phyloP scores from a whole-genome alignment of 2,113 vertebrate species.

The Nothobranchius furzeri region DNA sequence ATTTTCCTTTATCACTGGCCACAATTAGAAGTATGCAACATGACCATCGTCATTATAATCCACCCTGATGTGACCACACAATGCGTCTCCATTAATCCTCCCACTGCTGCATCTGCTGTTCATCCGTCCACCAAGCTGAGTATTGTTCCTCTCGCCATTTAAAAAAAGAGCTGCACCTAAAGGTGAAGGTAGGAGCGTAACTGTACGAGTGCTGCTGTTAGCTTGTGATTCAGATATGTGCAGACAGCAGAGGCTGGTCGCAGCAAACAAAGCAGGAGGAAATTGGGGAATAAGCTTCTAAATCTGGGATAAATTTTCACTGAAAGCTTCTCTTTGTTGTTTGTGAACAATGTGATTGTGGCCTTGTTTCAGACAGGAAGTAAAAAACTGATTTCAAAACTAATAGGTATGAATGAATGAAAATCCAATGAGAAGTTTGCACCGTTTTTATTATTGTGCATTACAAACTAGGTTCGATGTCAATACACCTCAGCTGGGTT shows the following conservation, averaged over 20 bases:
- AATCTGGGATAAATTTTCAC: constrained; percentile 21
- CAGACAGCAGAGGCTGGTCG: constrained; percentile 36
- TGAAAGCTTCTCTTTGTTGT: constrained; percentile 23
- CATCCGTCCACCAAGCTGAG: background rate
- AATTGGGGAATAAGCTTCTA: constrained; percentile 40
- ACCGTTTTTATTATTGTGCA: background rate
- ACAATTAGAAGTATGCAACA: constrained; percentile 5
- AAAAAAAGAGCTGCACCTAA: constrained; percentile 14
- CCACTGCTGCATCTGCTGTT: constrained; percentile 17
- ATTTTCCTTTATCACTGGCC: constrained; percentile 5
- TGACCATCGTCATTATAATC: constrained; percentile 1
- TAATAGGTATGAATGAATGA: constrained; percentile 13
- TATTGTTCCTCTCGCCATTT: constrained; percentile 14
- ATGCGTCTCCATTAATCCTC: constrained; percentile 29
- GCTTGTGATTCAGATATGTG: constrained; percentile 30
- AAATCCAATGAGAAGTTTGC: background rate
- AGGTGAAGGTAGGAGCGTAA: constrained; percentile 48
- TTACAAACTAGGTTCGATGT: too few species aligned
- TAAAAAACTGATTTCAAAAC: constrained; percentile 12
- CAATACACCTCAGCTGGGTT: too few species aligned
- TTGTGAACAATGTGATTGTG: background rate
- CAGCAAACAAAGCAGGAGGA: constrained; percentile 33
- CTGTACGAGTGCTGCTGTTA: constrained; percentile 18
- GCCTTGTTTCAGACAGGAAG: background rate
- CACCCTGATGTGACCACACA: background rate